phyloP scores from a whole-genome alignment of 2,888 invertebrate species.

The Parnassius orleans region DNA sequence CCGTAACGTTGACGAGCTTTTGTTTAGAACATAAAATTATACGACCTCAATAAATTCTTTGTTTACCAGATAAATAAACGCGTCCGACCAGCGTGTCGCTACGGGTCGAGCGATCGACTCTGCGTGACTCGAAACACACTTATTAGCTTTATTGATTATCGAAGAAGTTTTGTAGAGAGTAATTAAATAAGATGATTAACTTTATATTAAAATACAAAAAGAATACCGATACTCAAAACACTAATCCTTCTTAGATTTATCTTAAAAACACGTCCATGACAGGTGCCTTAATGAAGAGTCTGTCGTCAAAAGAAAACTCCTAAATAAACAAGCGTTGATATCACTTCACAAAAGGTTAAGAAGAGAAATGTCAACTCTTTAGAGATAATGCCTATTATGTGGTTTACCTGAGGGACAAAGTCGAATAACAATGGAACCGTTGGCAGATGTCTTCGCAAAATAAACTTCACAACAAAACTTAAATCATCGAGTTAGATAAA shows the following conservation, averaged over 20 bases:
- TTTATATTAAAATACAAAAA: constrained; percentile 1
- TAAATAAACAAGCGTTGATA: constrained; percentile 69
- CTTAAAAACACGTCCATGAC: constrained; percentile 38
- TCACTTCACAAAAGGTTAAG: constrained; percentile 68
- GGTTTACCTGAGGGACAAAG: constrained; percentile 71
- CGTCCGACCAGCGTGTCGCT: constrained; percentile 48
- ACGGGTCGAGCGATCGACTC: constrained; percentile 42
- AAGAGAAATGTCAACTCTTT: constrained; percentile 74
- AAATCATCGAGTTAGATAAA: constrained; percentile 63
- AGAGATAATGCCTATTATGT: constrained; percentile 74
- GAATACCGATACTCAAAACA: neutral
- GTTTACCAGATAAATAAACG: constrained; percentile 74
- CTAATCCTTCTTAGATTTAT: constrained; percentile 3
- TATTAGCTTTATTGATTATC: constrained; percentile 14
- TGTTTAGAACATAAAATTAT: constrained; percentile 80
- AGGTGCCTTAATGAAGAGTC: constrained; percentile 53
- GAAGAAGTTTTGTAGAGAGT: neutral
- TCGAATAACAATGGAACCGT: constrained; percentile 58
- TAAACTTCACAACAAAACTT: constrained; percentile 70
- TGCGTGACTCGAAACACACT: constrained; percentile 44
- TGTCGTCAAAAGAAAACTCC: constrained; percentile 48
- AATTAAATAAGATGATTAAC: neutral
- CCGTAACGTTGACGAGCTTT: constrained; percentile 60
- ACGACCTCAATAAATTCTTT: constrained; percentile 78
- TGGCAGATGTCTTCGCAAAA: constrained; percentile 78